phyloP scores from a whole-genome alignment of 2,113 vertebrate species.

The Dicrurus megarhynchus region DNA sequence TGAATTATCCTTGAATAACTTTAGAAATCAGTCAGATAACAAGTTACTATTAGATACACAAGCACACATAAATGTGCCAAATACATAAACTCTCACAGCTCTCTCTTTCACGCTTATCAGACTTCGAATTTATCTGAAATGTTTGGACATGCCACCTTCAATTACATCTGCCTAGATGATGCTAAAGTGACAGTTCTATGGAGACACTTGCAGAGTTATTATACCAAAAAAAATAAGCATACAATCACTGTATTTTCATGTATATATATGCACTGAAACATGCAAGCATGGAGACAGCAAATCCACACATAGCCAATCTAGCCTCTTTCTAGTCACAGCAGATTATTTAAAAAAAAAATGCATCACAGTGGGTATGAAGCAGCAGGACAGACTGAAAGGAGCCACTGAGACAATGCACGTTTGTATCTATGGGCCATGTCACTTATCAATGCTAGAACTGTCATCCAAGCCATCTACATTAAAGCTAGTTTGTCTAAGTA shows the following conservation, averaged over 20 bases:
- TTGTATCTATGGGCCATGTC: not conserved
- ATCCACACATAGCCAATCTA: not conserved
- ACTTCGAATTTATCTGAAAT: not conserved
- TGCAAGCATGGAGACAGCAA: not conserved
- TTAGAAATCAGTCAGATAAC: not conserved
- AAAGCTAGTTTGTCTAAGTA: not conserved
- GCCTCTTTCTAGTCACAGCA: not conserved
- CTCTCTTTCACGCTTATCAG: not conserved
- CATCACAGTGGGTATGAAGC: not conserved
- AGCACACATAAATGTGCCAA: not conserved
- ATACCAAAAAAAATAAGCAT: not conserved
- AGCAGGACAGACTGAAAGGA: not conserved
- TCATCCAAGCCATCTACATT: not conserved
- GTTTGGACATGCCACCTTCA: not conserved
- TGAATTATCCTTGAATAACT: not conserved
- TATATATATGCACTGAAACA: not conserved
- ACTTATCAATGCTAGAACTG: not conserved
- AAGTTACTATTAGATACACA: not conserved
- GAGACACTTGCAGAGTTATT: not conserved
- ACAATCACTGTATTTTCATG: not conserved
- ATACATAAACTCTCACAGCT: not conserved
- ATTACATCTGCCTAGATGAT: not conserved
- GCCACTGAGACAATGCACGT: not conserved
- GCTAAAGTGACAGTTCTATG: not conserved
- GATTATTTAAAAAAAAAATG: not conserved